phyloP scores from a whole-genome alignment of 1,140 invertebrate species.

The Polyergus mexicanus region DNA sequence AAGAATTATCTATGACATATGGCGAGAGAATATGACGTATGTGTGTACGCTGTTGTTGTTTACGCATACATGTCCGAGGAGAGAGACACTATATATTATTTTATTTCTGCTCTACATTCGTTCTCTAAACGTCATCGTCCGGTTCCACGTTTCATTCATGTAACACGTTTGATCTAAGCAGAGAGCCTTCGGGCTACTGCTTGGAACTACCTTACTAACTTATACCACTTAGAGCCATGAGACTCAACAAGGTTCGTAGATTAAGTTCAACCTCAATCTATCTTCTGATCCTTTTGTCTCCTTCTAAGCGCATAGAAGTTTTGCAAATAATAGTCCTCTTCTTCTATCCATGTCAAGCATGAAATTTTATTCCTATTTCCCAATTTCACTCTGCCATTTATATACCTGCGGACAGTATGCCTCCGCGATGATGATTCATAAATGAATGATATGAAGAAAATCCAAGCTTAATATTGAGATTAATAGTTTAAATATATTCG shows the following conservation, averaged over 20 bases:
- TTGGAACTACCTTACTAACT: conserved; percentile 40
- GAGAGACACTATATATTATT: neutral
- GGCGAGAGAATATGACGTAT: neutral
- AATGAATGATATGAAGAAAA: neutral
- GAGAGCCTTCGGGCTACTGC: conserved; percentile 13
- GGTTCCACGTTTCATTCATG: conserved; percentile 28
- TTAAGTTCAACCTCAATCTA: conserved; percentile 3
- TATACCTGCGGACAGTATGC: neutral
- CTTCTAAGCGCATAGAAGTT: neutral
- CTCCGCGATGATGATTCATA: neutral
- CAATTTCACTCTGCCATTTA: neutral
- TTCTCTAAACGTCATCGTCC: conserved; percentile 29
- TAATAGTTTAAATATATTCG: neutral
- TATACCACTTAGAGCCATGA: neutral
- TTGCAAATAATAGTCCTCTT: neutral
- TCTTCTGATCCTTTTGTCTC: neutral
- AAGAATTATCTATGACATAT: neutral
- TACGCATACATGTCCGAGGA: neutral
- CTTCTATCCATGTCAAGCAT: neutral
- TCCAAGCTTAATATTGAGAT: neutral
- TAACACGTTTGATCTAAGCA: conserved; percentile 51
- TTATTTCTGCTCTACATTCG: conserved; percentile 46
- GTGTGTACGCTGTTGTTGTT: conserved; percentile 19
- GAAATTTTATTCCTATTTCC: neutral
- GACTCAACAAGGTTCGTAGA: neutral